phyloP scores from a whole-genome alignment of 2,888 invertebrate genomes.

The Agriopis aurantiaria region DNA sequence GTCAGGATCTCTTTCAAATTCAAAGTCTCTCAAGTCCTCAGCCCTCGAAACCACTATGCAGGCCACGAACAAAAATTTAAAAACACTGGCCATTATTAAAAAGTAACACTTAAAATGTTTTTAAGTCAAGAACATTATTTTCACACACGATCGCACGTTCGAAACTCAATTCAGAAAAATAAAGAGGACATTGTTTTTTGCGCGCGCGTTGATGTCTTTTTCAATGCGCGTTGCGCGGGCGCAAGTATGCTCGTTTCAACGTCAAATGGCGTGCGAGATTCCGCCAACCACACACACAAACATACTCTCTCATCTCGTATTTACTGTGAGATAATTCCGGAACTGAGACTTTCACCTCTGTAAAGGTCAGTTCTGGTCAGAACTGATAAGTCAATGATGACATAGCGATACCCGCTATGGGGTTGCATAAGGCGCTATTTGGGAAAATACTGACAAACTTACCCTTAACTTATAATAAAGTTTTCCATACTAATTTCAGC shows the following conservation, averaged over 20 bases:
- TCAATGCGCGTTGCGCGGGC: slow-evolving; percentile 63
- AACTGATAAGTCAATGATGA: slow-evolving; percentile 65
- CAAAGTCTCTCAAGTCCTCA: slow-evolving; percentile 71
- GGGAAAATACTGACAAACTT: slow-evolving; percentile 16
- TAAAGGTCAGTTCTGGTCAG: slow-evolving; percentile 67
- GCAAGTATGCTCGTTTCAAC: slow-evolving; percentile 63
- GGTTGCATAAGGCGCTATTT: slow-evolving; percentile 49
- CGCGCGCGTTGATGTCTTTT: slow-evolving; percentile 58
- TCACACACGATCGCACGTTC: slow-evolving; percentile 29
- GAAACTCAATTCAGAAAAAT: slow-evolving; percentile 17
- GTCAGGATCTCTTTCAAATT: slow-evolving; percentile 66
- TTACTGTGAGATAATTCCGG: slow-evolving; percentile 81
- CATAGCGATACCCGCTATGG: slow-evolving; percentile 51
- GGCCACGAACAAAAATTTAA: slow-evolving; percentile 55
- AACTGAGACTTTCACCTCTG: slow-evolving; percentile 78
- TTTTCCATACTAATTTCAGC: not conserved
- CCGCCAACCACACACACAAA: slow-evolving; percentile 65
- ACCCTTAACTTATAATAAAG: not conserved
- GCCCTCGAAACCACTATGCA: slow-evolving; percentile 55
- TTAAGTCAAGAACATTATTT: slow-evolving; percentile 35
- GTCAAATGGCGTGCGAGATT: slow-evolving; percentile 68
- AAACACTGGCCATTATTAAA: slow-evolving; percentile 60
- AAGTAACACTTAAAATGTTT: slow-evolving; percentile 17
- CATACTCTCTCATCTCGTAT: slow-evolving; percentile 69
- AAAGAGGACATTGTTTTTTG: slow-evolving; percentile 38